Evolutionary conservation across 2,113 vertebrate genomes (phyloP).

Genomic region (Entelurus aequoreus): DNA sequence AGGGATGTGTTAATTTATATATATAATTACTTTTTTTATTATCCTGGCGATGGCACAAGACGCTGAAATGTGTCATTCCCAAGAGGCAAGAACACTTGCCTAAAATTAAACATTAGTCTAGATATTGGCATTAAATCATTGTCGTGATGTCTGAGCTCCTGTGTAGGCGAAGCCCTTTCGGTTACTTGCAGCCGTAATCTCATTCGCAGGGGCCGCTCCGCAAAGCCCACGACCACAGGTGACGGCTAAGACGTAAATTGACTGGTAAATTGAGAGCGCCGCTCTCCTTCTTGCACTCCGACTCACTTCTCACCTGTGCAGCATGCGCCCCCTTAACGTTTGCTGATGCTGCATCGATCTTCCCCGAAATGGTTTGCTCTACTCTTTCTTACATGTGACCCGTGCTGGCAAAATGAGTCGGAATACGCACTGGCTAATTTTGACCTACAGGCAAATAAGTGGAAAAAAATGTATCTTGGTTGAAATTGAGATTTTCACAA

Average conservation of each 20-base stretch:
- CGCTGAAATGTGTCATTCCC: no score
- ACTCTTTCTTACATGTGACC: no score
- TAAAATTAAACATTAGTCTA: no score
- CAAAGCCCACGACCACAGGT: constrained; percentile 2
- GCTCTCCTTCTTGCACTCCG: neutral
- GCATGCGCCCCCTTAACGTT: neutral
- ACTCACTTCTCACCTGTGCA: neutral
- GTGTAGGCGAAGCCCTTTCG: neutral
- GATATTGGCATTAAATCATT: no score
- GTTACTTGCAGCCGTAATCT: constrained; percentile 2
- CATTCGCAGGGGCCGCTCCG: neutral
- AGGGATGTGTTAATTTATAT: neutral
- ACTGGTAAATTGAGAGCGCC: constrained; percentile 7
- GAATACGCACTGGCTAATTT: no score
- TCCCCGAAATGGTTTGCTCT: no score
- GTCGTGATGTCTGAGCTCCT: neutral
- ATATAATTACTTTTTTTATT: neutral
- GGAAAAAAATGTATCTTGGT: no score
- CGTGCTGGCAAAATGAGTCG: no score
- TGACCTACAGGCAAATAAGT: no score
- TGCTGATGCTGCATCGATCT: neutral
- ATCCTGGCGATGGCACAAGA: no score
- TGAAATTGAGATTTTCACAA: no score
- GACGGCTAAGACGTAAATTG: constrained; percentile 1
- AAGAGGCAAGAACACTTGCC: no score